Percentiles rank a stretch among this genome's conserved stretches.
phyloP scores from a whole-genome alignment of 1,140 invertebrate genomes.

The Trachelipus rathkii region DNA sequence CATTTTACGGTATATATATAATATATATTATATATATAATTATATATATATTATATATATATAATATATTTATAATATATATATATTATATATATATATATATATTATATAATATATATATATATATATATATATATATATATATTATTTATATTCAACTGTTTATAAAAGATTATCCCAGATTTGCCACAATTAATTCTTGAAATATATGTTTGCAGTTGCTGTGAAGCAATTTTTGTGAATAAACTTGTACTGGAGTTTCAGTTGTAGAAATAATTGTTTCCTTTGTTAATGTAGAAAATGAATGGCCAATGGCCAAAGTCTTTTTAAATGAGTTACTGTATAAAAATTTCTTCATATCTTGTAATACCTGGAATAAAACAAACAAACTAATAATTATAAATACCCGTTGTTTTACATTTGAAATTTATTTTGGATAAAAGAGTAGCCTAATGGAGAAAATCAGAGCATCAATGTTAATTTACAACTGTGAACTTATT shows the following conservation, averaged over 20 bases:
- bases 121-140: not conserved
- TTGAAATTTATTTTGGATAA: no score
- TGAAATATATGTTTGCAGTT: slow-evolving; percentile 66
- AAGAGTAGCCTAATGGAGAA: no score
- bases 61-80: not conserved
- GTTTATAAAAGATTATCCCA: slow-evolving; percentile 66
- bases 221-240: slow-evolving; percentile 17
- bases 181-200: slow-evolving; percentile 59
- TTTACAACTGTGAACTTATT: no score
- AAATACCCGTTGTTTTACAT: no score
- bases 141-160: slow-evolving; percentile 52
- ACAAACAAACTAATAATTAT: no score
- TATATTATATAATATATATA: not conserved
- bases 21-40: not conserved
- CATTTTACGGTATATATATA: no score
- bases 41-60: not conserved
- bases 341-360: no score
- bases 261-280: not conserved
- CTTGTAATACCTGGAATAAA: no score
- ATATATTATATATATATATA: not conserved
- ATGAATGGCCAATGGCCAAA: no score
- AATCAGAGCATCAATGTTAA: no score
- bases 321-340: no score
- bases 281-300: no score
- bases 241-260: slow-evolving; percentile 43